phyloP scores from a whole-genome alignment of 2,888 invertebrate genomes.

The Hipparchia sbordonii region DNA sequence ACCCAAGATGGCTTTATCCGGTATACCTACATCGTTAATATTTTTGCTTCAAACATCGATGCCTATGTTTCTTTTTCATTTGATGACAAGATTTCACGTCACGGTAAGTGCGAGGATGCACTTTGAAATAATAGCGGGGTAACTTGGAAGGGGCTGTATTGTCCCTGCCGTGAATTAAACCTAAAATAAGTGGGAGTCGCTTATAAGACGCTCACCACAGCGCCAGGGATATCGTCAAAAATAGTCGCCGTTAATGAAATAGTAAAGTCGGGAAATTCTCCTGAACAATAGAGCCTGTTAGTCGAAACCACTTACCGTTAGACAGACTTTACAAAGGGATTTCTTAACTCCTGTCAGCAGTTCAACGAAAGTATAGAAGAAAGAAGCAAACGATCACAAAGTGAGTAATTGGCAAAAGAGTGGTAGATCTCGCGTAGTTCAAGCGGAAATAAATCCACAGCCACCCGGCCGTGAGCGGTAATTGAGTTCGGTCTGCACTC shows the following conservation, averaged over 20 bases:
- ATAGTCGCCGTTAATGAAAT: constrained; percentile 14
- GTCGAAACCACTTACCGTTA: constrained; percentile 31
- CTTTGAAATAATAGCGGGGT: no score
- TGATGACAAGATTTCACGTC: no score
- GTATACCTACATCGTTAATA: not conserved
- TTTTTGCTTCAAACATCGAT: constrained; percentile 14
- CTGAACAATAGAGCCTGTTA: constrained; percentile 22
- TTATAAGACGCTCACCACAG: no score
- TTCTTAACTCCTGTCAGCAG: constrained; percentile 22
- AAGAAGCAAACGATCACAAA: constrained; percentile 40
- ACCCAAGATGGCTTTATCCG: no score
- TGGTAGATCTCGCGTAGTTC: constrained; percentile 51
- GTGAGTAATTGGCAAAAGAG: constrained; percentile 58
- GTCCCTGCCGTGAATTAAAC: no score
- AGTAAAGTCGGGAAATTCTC: constrained; percentile 15
- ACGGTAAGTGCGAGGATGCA: no score
- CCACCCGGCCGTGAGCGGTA: constrained; percentile 48
- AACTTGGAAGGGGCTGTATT: no score
- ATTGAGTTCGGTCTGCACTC: constrained; percentile 51
- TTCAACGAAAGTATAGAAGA: constrained; percentile 41
- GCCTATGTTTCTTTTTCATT: no score
- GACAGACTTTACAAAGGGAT: constrained; percentile 25
- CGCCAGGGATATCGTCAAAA: no score
- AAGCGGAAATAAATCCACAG: constrained; percentile 57
- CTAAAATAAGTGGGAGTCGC: no score